Evolutionary conservation across 2,113 vertebrate genomes (phyloP), one percentile per base, ranked within the genome.

Genomic region (Tor tambroides): DNA sequence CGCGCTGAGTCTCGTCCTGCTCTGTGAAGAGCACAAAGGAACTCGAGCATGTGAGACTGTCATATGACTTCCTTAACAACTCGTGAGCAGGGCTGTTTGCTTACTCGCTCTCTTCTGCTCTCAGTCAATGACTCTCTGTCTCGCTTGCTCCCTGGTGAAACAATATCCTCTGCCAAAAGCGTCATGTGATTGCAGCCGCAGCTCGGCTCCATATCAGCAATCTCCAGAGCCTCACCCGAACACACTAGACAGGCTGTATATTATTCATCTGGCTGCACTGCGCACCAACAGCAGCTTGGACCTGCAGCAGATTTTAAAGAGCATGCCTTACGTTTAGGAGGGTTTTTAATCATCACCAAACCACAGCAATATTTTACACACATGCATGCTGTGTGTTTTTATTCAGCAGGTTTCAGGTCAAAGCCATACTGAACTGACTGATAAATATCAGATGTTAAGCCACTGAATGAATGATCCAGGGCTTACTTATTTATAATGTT

Each of bases 61-160:
- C 95, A 97, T 95, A 96, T 96, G 96, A 97, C 94, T 96, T 93
- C 91, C 93, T 92, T 83, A 84, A 93, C 92, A 97, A 95, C 96
- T 95, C 93, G 94, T 96, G 95, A 97, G 94, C 93, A 51, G 94
- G 92, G 67, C 69, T 15, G 71, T 72, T 75, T 85, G 84, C 77
- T 85, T 28, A 30, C 77, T 80, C 63, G 2, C 86, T 61, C 61
- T 63, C 65, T 72, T 54, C 77, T 63, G 71, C 17, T 54, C 84
- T 87, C 84, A 41, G 65, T 23, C 63, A 14, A 43, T 51, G 81
- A 23, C 65, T n/a, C 41, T 78, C 32, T n/a, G 56, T 86, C 63
- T 69, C 69, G 41, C 23, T 67, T 19, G 41, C 85, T 69, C 63
- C 21, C 80, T 81, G 89, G 94, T 93, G 94, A 94, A 96, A 95